These are phyloP conservation scores for Atherinomorus stipes DNA, from an alignment of 2,113 vertebrate species.

Conservation along the genomic window DNA sequence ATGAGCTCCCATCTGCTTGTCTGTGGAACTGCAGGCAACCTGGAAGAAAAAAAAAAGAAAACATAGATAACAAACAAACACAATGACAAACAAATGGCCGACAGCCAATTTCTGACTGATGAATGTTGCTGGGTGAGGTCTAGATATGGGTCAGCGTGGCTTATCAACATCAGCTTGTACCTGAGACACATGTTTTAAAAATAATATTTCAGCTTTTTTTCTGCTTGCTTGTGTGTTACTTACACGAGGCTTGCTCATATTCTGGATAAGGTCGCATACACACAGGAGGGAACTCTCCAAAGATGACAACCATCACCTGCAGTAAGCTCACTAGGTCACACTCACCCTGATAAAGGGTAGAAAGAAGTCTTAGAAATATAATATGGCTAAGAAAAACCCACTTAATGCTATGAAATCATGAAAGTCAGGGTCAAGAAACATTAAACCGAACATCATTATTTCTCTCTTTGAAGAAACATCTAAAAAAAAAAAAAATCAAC, in stretches of 20 bases:
- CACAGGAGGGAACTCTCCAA: conserved; percentile 90
- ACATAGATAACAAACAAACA: background rate
- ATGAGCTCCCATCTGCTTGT: conserved; percentile 42
- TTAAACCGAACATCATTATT: background rate
- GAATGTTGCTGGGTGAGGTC: conserved; percentile 1
- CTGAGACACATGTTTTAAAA: background rate
- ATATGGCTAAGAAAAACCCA: background rate
- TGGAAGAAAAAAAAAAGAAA: conserved; percentile 5
- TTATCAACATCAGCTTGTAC: conserved; percentile 24
- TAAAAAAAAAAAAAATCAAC: background rate
- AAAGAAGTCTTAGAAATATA: background rate
- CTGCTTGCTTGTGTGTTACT: conserved; percentile 31
- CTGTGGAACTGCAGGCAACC: conserved; percentile 52
- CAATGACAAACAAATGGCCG: background rate
- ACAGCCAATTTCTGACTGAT: background rate
- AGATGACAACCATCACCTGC: conserved; percentile 90
- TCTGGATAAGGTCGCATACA: conserved; percentile 77
- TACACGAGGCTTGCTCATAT: conserved; percentile 48
- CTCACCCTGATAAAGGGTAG: conserved; percentile 79
- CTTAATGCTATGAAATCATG: background rate
- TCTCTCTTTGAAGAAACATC: background rate
- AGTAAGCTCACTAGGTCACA: conserved; percentile 90
- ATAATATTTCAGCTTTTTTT: background rate
- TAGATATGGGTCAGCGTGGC: background rate
- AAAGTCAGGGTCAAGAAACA: background rate